Conservation (phyloP, 2,113 vertebrate genomes). For the Triplophysa rosa region DNA sequence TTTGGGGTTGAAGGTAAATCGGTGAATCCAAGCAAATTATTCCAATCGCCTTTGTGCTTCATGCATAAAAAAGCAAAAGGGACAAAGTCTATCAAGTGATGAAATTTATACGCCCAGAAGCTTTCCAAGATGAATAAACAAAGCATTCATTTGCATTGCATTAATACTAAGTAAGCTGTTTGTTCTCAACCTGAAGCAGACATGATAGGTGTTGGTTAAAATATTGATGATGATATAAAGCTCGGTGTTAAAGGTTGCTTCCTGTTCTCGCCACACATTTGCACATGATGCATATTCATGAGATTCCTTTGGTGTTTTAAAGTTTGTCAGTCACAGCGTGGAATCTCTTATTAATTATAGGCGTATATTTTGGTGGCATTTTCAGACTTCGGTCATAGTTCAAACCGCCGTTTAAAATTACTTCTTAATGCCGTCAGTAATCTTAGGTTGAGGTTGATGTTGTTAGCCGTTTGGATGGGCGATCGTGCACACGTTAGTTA, state of each 20-base stretch:
- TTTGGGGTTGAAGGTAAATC: neutral
- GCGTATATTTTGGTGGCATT: constrained; percentile 75
- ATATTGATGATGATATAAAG: constrained; percentile 66
- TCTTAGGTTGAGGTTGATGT: neutral
- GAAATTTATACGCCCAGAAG: constrained; percentile 51
- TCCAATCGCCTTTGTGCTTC: neutral
- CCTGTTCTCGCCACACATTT: constrained; percentile 71
- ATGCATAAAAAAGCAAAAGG: constrained; percentile 3
- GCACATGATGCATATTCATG: constrained; percentile 75
- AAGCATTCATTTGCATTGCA: constrained; percentile 72
- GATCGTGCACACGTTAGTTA: constrained; percentile 2
- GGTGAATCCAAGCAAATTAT: neutral
- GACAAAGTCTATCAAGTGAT: constrained; percentile 23
- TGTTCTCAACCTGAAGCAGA: constrained; percentile 57
- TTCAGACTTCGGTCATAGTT: constrained; percentile 62
- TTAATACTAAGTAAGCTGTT: constrained; percentile 68
- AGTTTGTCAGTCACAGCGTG: constrained; percentile 63
- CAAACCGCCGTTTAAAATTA: constrained; percentile 67
- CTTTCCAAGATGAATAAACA: constrained; percentile 68
- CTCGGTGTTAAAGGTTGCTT: constrained; percentile 73
- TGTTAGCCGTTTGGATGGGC: neutral
- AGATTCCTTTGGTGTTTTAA: constrained; percentile 69
- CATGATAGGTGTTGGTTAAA: constrained; percentile 60
- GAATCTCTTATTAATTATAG: constrained; percentile 72
- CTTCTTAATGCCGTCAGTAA: constrained; percentile 1